Evolutionary conservation across 2,888 invertebrate genomes (phyloP).

Genomic region (Malachius bipustulatus): DNA sequence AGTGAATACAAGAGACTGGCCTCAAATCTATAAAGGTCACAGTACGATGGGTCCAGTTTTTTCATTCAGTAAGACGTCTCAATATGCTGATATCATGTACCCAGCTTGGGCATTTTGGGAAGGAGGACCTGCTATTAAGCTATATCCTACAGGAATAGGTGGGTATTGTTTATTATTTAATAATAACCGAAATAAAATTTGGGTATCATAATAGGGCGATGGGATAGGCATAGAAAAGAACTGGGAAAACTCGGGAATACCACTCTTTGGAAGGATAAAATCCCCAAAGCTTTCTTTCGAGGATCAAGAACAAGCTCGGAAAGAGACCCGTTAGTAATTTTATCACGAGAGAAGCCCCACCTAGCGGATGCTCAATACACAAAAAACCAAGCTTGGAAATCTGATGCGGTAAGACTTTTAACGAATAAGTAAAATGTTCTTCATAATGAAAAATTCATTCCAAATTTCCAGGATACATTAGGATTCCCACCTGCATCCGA

Average conservation of each 20-base stretch:
- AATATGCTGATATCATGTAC: constrained; percentile 84
- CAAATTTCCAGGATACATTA: constrained; percentile 64
- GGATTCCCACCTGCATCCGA: constrained; percentile 72
- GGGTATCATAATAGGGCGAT: too few relatives aligned
- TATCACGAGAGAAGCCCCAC: constrained; percentile 63
- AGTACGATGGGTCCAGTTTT: constrained; percentile 67
- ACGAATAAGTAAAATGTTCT: too few relatives aligned
- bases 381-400: constrained; percentile 98
- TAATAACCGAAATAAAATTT: too few relatives aligned
- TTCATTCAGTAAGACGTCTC: constrained; percentile 85
- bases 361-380: constrained; percentile 90
- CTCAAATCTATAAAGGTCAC: constrained; percentile 61
- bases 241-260: constrained; percentile 47
- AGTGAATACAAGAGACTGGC: constrained; percentile 88
- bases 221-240: constrained; percentile 66
- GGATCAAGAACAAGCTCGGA: constrained; percentile 90
- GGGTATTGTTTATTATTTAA: constrained; percentile 11
- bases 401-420: constrained; percentile 53
- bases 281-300: constrained; percentile 67
- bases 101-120: constrained; percentile 99
- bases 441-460: constrained; percentile 8
- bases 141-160: constrained; percentile 81
- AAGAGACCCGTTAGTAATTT: constrained; percentile 72
- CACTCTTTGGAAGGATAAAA: constrained; percentile 70
- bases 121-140: constrained; percentile 89